These are phyloP conservation scores for Gorsachius magnificus DNA, from an alignment of 2,797 vertebrate species.

Conservation along the genomic window DNA sequence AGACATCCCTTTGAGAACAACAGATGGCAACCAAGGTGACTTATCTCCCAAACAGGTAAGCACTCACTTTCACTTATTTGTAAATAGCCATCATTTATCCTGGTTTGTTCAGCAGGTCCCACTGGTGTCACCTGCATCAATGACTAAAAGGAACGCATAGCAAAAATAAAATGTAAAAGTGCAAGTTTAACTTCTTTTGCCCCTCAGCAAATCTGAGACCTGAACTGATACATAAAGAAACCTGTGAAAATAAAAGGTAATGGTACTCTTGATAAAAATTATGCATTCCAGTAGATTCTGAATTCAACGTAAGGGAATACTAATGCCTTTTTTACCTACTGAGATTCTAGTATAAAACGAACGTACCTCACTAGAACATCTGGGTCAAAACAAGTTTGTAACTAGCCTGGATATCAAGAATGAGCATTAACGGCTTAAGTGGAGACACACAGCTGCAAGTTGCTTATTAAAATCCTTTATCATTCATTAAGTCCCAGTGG, in stretches of 20 bases:
- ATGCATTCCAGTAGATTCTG: conserved; percentile 6
- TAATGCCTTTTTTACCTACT: neutral
- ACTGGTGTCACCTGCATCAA: conserved; percentile 58
- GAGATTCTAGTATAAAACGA: neutral
- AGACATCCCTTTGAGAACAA: conserved; percentile 75
- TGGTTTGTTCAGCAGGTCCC: conserved; percentile 59
- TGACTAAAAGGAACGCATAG: conserved; percentile 21
- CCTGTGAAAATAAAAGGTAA: conserved; percentile 16
- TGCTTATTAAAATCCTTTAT: conserved; percentile 55
- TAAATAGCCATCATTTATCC: conserved; percentile 76
- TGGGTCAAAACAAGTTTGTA: neutral
- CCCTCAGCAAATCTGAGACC: conserved; percentile 57
- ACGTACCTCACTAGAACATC: conserved; percentile 9
- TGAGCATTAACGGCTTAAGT: neutral
- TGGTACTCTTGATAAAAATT: conserved; percentile 47
- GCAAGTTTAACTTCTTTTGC: conserved; percentile 64
- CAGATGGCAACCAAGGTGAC: conserved; percentile 81
- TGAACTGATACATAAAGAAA: conserved; percentile 40
- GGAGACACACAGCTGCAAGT: conserved; percentile 34
- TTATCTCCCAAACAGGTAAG: conserved; percentile 69
- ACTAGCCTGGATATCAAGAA: conserved; percentile 20
- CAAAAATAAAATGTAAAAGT: conserved; percentile 65
- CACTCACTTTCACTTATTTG: conserved; percentile 59
- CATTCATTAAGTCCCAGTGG: conserved; percentile 26
- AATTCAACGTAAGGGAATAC: neutral